These are phyloP conservation scores for Perithous albicinctus DNA, from an alignment of 2,888 invertebrate species.

Conservation along the genomic window DNA sequence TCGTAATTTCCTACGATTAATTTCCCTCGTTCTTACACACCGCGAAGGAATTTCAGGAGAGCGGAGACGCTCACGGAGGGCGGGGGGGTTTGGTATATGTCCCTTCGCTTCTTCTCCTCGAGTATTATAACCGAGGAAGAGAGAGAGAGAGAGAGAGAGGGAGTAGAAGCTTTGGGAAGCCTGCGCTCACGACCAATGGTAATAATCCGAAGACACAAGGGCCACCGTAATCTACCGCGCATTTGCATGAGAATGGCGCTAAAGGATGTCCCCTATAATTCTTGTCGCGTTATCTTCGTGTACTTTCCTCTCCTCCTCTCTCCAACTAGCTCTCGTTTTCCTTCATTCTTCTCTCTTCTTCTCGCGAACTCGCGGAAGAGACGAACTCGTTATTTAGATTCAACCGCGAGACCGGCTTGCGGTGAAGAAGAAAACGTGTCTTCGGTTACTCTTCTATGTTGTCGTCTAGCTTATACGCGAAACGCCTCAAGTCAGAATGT, in stretches of 20 bases:
- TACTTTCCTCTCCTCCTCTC: conserved; percentile 64
- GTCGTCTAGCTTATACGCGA: background rate
- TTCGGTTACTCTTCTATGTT: background rate
- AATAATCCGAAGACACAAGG: conserved; percentile 80
- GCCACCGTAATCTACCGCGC: conserved; percentile 79
- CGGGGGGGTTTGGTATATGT: conserved; percentile 51
- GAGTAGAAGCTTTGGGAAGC: conserved; percentile 68
- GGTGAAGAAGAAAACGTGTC: conserved; percentile 22
- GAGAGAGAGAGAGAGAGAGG: conserved; percentile 33
- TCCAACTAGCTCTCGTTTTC: conserved; percentile 9
- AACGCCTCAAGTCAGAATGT: background rate
- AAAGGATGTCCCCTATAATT: conserved; percentile 81
- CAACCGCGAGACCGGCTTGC: conserved; percentile 58
- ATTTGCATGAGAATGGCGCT: conserved; percentile 82
- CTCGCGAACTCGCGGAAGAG: conserved; percentile 57
- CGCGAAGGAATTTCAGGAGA: conserved; percentile 67
- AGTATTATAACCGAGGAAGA: conserved; percentile 40
- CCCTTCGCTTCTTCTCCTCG: conserved; percentile 48
- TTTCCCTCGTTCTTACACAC: conserved; percentile 68
- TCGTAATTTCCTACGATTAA: conserved; percentile 70
- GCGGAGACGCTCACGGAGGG: conserved; percentile 56
- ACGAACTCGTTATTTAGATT: conserved; percentile 73
- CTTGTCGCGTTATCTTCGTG: conserved; percentile 78
- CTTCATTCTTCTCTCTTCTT: conserved; percentile 19
- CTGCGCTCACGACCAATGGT: conserved; percentile 75